phyloP scores from a whole-genome alignment of 2,797 vertebrate genomes.

The Dicrostonyx torquatus region DNA sequence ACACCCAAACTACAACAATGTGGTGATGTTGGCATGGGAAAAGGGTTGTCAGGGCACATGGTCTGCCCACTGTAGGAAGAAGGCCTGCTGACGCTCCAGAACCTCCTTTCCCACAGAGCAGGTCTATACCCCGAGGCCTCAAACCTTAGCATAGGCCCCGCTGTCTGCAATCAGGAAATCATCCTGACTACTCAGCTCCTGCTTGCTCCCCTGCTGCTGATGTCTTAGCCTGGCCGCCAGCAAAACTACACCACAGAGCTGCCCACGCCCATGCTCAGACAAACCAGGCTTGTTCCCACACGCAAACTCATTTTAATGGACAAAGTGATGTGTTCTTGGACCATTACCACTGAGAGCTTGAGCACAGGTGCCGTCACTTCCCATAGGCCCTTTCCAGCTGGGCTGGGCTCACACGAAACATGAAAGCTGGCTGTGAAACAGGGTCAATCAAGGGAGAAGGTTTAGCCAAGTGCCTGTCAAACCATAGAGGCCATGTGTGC shows the following conservation, averaged over 20 bases:
- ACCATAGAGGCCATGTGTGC: neutral
- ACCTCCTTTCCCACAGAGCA: neutral
- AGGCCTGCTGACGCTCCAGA: neutral
- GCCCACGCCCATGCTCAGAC: neutral
- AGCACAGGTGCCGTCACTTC: neutral
- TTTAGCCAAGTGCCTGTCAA: neutral
- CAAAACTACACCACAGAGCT: rapidly evolving
- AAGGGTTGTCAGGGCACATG: rapidly evolving
- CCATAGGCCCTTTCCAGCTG: neutral
- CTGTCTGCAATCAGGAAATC: neutral
- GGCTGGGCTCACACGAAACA: neutral
- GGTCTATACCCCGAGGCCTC: rapidly evolving
- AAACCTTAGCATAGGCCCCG: neutral
- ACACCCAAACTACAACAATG: rapidly evolving
- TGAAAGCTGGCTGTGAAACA: neutral
- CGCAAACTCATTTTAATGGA: neutral
- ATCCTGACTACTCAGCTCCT: rapidly evolving
- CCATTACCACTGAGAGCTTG: neutral
- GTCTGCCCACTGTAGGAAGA: neutral
- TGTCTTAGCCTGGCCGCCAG: neutral
- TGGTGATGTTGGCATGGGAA: neutral
- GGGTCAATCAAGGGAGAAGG: neutral
- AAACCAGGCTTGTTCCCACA: neutral
- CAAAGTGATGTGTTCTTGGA: neutral
- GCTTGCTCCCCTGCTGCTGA: rapidly evolving